Conservation (phyloP, 2,888 invertebrate genomes). For the Allophyes oxyacanthae region DNA sequence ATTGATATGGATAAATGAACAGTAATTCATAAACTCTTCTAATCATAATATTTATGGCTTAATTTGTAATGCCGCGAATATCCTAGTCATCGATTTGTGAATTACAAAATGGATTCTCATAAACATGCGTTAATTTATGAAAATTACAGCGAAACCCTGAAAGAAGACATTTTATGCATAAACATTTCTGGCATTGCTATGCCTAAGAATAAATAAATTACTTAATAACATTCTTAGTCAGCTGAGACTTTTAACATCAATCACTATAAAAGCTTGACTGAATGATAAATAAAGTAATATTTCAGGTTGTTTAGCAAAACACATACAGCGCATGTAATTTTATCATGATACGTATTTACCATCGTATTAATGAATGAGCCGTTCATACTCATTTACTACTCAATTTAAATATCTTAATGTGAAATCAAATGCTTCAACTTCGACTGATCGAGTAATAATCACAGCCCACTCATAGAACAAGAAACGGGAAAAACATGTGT, state of each 20-base stretch:
- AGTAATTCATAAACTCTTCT: neutral
- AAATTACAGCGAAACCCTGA: slow-evolving; percentile 23
- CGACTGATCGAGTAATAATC: slow-evolving; percentile 27
- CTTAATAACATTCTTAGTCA: slow-evolving; percentile 42
- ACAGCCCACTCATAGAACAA: slow-evolving; percentile 17
- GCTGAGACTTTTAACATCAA: slow-evolving; percentile 30
- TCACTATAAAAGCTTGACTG: slow-evolving; percentile 38
- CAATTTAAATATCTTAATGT: slow-evolving; percentile 36
- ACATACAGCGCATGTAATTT: slow-evolving; percentile 22
- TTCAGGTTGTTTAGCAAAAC: slow-evolving; percentile 24
- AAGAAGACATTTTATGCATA: slow-evolving; percentile 23
- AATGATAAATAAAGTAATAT: slow-evolving; percentile 40
- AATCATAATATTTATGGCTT: neutral
- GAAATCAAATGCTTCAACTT: slow-evolving; percentile 31
- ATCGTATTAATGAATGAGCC: slow-evolving; percentile 32
- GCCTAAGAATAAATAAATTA: slow-evolving; percentile 39
- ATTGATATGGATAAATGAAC: slow-evolving; percentile 7
- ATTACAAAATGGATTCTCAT: neutral
- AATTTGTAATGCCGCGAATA: neutral
- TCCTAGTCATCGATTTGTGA: neutral
- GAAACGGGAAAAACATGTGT: slow-evolving; percentile 31
- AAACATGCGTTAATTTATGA: slow-evolving; percentile 13
- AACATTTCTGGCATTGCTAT: slow-evolving; percentile 14
- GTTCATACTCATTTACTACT: slow-evolving; percentile 33
- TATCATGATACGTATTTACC: slow-evolving; percentile 28